Evolutionary conservation across 1,140 invertebrate genomes (phyloP), one percentile per base, ranked within the genome.

Genomic region (Zelostemma sp.): DNA sequence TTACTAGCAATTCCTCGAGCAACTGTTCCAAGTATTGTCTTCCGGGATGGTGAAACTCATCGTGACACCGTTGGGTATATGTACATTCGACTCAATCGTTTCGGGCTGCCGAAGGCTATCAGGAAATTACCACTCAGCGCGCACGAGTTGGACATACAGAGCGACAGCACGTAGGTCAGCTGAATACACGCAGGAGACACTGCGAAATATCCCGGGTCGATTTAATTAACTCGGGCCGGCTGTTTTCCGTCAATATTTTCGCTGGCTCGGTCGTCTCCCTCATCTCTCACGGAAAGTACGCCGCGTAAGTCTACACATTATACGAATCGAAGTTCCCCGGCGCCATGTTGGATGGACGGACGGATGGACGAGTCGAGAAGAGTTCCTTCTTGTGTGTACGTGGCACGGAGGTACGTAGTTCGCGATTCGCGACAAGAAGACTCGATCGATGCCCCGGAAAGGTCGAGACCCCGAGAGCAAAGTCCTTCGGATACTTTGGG

Each of bases 191-290:
- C 50, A 67, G 61, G 49, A 63, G 71, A 73, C 70, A 67, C 71
- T 69, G 64, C 72, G 60, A 70, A 67, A 17, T 55, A 58, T 55
- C 53, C 61, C 57, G 54, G 28, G 31, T 54, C 21, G 53, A 50
- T 73, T 73, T 70, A 67, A 73, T 73, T 73, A 73, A 73, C 72
- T 73, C 56, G 31, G 35, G 21, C 49, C 41, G 56, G 33, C 46
- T 68, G 60, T 68, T 70, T 74, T 68, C 48, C 50, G 61, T 68
- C 72, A 72, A 68, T 69, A 74, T 72, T 74, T 74, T 72, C 67
- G 56, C 63, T 64, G 17, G 54, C 51, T 41, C n/a, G 40, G n/a
- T 53, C 47, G 56, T 1, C 55, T 33, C 6, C 35, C 12, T 25
- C 19, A 25, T 19, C n/a, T 51, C 38, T 47, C 40, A 9, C 15